Conservation (phyloP, 1,140 invertebrate genomes). For the Oryctes rhinoceros region DNA sequence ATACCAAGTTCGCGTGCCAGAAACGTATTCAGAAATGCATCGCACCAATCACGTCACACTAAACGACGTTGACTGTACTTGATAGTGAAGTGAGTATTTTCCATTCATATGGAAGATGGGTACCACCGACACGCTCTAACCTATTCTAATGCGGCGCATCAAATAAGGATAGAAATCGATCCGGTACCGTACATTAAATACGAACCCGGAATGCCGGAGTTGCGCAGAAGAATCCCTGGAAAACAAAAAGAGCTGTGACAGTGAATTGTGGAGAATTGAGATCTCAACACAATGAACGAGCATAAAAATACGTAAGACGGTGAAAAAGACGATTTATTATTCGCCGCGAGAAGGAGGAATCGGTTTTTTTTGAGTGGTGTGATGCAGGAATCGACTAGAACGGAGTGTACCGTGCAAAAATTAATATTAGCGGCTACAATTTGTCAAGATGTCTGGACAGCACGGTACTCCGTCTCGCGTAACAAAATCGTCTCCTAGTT, state of each 20-base stretch:
- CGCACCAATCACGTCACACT: conserved; percentile 24
- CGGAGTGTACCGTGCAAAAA: conserved; percentile 30
- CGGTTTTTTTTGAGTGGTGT: conserved; percentile 23
- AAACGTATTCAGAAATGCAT: background rate
- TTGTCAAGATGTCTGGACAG: conserved; percentile 51
- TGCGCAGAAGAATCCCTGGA: conserved; percentile 26
- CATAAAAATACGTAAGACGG: conserved; percentile 30
- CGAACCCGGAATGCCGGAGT: conserved; percentile 25
- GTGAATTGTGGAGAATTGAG: conserved; percentile 30
- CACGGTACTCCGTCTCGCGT: conserved; percentile 64
- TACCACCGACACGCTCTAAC: conserved; percentile 6
- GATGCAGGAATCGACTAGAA: conserved; percentile 27
- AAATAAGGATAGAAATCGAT: conserved; percentile 31
- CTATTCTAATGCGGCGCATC: conserved; percentile 16
- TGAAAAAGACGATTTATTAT: conserved; percentile 5
- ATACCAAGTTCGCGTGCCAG: conserved; percentile 13
- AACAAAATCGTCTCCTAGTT: conserved; percentile 74
- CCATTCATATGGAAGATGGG: conserved; percentile 23
- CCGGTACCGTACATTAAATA: conserved; percentile 20
- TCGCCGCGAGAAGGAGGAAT: background rate
- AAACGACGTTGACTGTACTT: conserved; percentile 37
- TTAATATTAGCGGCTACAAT: conserved; percentile 32
- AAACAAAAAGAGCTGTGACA: conserved; percentile 41
- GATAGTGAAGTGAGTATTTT: conserved; percentile 41
- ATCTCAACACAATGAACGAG: conserved; percentile 37